phyloP scores from a whole-genome alignment of 2,113 vertebrate genomes.

The Trichechus manatus region DNA sequence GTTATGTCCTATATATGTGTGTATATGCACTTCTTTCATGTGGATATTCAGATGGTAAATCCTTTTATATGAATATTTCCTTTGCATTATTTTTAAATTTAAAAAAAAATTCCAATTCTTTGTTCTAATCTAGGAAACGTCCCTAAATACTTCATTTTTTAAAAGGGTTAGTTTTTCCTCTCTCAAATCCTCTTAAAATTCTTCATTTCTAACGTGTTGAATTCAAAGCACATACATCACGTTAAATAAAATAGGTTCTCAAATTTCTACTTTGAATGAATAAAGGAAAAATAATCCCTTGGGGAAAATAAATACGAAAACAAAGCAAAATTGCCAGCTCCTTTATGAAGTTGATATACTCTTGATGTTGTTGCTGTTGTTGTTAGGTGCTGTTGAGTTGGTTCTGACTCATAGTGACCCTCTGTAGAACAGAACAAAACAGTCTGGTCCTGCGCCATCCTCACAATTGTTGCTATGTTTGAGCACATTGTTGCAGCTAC shows the following conservation, averaged over 20 bases:
- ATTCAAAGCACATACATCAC: background rate
- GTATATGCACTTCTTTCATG: background rate
- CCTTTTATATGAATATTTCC: background rate
- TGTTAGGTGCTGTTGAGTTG: too few species aligned
- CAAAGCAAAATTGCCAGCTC: background rate
- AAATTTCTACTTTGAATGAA: background rate
- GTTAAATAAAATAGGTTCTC: background rate
- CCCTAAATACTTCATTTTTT: background rate
- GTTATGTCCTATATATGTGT: background rate
- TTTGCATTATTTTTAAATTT: background rate
- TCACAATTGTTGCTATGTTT: too few species aligned
- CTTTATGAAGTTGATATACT: background rate
- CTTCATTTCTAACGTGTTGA: background rate
- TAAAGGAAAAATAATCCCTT: background rate
- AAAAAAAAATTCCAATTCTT: background rate
- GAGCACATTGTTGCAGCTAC: too few species aligned
- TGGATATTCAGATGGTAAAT: background rate
- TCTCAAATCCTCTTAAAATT: background rate
- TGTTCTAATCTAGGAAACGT: background rate
- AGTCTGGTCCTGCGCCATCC: too few species aligned
- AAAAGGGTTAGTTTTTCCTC: background rate
- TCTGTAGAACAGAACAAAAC: too few species aligned
- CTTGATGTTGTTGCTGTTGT: background rate
- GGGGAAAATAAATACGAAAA: background rate
- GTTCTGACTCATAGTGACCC: too few species aligned